Evolutionary conservation across 2,888 invertebrate genomes (phyloP), one percentile per base, ranked within the genome.

Genomic region (Cotesia congregata): DNA sequence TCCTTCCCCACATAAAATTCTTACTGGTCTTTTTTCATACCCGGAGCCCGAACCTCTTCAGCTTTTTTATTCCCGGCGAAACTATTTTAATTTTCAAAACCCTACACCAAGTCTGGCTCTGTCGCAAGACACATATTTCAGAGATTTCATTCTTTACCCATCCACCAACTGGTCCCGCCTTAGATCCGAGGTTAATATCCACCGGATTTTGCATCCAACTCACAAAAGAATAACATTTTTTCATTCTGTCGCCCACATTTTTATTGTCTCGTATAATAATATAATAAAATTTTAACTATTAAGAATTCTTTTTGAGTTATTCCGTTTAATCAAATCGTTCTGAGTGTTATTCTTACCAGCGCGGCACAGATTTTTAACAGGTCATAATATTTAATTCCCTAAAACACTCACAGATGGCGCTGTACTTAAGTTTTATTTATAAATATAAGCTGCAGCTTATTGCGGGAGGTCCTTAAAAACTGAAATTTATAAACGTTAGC

Each of bases 11-110:
- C 30, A 74, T 68, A 75, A 73, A 68, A 71, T 68, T 39, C 60
- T 75, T 60, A 60, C 62, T 65, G 17, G 75, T 77, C 75, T 71
- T 72, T 67, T 72, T 67, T 74, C 65, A 73, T 69, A 72, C 62
- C 74, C 72, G 67, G 79, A 77, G 67, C 70, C 72, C 61, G 40
- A 64, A 59, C 71, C 62, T 60, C 71, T 74, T 71, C 40, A 20
- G 72, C 30, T 74, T 69, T 62, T 12, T 50, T 72, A 67, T 72
- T 70, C 61, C 65, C 70, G 69, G 71, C 72, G 68, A 80, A 79
- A 78, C 77, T 80, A 79, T 81, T 80, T 80, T 78, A 79, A 81
- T 81, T 81, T 81, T 77, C 78, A 74, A 70, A 79, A 76, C 75
- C 76, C 69, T 74, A 62, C 68, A 70, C 40, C 12, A 6, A 59